Conservation (phyloP, 37 sponge, comb jelly and placozoan species). For the Tethya wilhelma region DNA sequence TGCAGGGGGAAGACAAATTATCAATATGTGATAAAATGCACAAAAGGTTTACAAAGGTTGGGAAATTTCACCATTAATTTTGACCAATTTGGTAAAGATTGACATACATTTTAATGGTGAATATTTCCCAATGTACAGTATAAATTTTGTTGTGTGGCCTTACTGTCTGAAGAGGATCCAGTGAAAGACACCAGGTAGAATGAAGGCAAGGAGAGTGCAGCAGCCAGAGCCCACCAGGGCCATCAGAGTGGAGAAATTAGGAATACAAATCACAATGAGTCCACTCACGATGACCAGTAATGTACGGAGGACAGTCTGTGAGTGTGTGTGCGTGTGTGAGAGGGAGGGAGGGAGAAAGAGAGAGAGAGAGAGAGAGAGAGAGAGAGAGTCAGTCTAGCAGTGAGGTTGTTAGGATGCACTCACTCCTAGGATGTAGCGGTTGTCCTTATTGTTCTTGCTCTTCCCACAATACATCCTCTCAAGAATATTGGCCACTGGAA, state of each 20-base stretch:
- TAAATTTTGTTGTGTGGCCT: not conserved
- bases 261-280: slow-evolving; percentile 74
- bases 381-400: not conserved
- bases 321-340: not conserved
- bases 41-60: not conserved
- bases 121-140: not conserved
- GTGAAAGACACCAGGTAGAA: slow-evolving; percentile 96
- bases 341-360: not conserved
- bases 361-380: not conserved
- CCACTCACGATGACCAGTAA: slow-evolving; percentile 79
- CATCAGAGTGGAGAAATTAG: slow-evolving; percentile 94
- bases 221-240: slow-evolving; percentile 91
- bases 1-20: not conserved
- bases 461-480: slow-evolving; percentile 58
- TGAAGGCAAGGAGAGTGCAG: slow-evolving; percentile 93
- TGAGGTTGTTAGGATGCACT: not conserved
- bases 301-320: slow-evolving; percentile 67
- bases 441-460: not conserved
- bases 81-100: too few relatives aligned
- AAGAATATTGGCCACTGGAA: slow-evolving; percentile 88
- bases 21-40: not conserved
- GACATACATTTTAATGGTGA: too few relatives aligned
- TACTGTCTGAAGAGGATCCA: slow-evolving; percentile 58
- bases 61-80: not conserved
- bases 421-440: slow-evolving; percentile 33